These are phyloP conservation scores for Oxygymnocypris stewartii DNA, from an alignment of 2,113 vertebrate species.

Conservation along the genomic window DNA sequence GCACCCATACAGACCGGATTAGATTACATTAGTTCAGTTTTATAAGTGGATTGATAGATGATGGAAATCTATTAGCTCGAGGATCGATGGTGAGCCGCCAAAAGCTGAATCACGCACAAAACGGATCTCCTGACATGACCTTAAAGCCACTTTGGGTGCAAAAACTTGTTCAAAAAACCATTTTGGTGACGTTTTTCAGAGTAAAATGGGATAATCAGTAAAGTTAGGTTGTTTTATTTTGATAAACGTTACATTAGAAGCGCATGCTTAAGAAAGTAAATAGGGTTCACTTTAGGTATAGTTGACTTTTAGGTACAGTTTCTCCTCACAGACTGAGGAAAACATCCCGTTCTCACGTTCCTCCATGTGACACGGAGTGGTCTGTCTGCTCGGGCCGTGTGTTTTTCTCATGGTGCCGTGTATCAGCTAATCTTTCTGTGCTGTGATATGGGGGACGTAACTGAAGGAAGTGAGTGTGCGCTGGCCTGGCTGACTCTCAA, in stretches of 20 bases:
- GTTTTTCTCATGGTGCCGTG: not conserved
- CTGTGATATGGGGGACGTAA: not conserved
- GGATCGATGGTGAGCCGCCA: constrained; percentile 25
- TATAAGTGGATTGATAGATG: constrained; percentile 49
- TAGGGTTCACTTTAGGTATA: not conserved
- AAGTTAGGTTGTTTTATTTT: not conserved
- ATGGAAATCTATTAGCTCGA: constrained; percentile 30
- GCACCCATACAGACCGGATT: constrained; percentile 22
- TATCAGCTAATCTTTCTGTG: constrained; percentile 4
- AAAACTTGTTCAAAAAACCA: not conserved
- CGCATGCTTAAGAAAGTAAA: not conserved
- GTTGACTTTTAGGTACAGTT: not conserved
- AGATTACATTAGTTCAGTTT: constrained; percentile 19
- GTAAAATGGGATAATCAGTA: not conserved
- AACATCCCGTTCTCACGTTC: not conserved
- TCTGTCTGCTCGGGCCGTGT: not conserved
- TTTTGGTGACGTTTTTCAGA: not conserved
- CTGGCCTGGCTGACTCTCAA: not conserved
- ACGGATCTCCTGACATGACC: constrained; percentile 45
- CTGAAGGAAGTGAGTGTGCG: constrained; percentile 1
- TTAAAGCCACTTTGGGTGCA: constrained; percentile 41
- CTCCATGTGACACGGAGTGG: not conserved
- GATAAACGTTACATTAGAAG: not conserved
- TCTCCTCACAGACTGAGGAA: not conserved
- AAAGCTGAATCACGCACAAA: constrained; percentile 12